phyloP scores from a whole-genome alignment of 2,888 invertebrate species.

The Phorcus lineatus region DNA sequence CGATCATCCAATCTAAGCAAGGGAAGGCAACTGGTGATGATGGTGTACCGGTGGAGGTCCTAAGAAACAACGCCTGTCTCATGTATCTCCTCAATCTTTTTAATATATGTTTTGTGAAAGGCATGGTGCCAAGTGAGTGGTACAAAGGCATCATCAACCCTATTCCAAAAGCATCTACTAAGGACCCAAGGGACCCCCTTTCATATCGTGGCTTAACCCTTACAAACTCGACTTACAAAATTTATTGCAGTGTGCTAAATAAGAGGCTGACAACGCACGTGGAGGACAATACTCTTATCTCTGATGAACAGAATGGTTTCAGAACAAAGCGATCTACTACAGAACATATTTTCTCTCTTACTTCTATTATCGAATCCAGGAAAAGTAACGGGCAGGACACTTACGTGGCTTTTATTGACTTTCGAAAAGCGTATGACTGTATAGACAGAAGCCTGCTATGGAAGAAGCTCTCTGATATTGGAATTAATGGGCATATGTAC shows the following conservation, averaged over 20 bases:
- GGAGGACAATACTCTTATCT: background rate
- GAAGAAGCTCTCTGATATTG: background rate
- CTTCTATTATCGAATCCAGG: conserved; percentile 16
- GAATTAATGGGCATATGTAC: conserved; percentile 11
- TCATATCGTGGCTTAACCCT: too few species aligned
- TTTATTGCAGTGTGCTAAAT: too few species aligned
- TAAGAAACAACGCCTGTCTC: too few species aligned
- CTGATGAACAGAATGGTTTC: background rate
- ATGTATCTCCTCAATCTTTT: too few species aligned
- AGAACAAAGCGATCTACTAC: background rate
- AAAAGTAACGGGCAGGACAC: conserved; percentile 1
- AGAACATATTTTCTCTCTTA: background rate
- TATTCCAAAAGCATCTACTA: background rate
- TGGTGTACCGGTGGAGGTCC: too few species aligned
- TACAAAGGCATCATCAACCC: too few species aligned
- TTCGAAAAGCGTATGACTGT: conserved; percentile 7
- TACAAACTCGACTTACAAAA: too few species aligned
- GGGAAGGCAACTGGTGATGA: too few species aligned
- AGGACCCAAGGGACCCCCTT: background rate
- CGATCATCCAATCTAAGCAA: too few species aligned
- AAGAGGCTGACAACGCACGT: background rate
- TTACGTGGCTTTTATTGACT: conserved; percentile 25
- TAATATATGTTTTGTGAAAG: too few species aligned
- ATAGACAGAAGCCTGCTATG: background rate
- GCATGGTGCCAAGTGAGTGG: too few species aligned